Conservation (phyloP, 2,113 vertebrate species). For the Garra rufa region DNA sequence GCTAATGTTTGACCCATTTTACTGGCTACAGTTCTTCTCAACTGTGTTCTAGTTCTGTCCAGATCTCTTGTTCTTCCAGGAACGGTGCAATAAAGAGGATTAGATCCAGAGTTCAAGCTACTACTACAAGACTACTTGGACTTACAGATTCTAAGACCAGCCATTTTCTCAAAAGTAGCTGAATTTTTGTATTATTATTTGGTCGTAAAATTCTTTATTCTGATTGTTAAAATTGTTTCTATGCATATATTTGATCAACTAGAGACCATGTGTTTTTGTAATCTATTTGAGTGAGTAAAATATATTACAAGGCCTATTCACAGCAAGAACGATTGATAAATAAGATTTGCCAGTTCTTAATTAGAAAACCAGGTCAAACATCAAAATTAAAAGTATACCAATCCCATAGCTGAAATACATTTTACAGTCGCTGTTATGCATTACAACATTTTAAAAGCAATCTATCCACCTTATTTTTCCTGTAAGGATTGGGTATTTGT, state of each 20-base stretch:
- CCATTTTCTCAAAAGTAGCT: not conserved
- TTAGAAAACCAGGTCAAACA: not conserved
- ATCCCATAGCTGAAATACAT: not conserved
- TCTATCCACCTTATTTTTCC: too few species aligned
- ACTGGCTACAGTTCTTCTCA: conserved; percentile 17
- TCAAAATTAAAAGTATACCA: not conserved
- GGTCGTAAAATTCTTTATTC: not conserved
- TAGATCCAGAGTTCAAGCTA: not conserved
- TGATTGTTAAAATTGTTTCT: not conserved
- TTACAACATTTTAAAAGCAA: too few species aligned
- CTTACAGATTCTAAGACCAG: not conserved
- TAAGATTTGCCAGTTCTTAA: not conserved
- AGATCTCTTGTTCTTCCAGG: conserved; percentile 61
- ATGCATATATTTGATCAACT: too few species aligned
- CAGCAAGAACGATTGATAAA: not conserved
- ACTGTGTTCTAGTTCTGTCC: conserved; percentile 62
- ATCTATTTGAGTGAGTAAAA: too few species aligned
- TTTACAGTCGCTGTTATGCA: not conserved
- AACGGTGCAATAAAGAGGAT: conserved; percentile 37
- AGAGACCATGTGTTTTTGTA: too few species aligned
- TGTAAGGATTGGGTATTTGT: too few species aligned
- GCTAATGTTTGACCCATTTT: conserved; percentile 10
- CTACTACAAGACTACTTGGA: not conserved
- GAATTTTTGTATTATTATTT: not conserved
- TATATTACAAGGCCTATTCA: too few species aligned